Base-by-base conservation (phyloP, 2,797 vertebrate species). In the Macroramphosus scolopax region DNA sequence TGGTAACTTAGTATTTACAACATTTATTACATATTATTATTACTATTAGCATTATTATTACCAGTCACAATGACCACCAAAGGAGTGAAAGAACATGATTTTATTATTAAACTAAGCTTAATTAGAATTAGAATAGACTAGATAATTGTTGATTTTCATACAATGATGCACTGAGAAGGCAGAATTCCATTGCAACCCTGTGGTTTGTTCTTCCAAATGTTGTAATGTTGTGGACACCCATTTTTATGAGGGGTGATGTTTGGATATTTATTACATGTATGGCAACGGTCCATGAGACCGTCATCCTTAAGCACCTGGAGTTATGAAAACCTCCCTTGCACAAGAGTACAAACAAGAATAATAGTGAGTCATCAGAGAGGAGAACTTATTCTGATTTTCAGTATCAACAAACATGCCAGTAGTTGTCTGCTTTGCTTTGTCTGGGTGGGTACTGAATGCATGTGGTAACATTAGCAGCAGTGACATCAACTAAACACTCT, bases 321-420 rank as follows among this genome's bases (percentile, higher is more conserved):
- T 39, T 63, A 59, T 71, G 65, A 82, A 76, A 73, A 69, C 61
- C 56, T 67, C 73, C 68, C 60, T 72, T 57, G 67, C 59, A 63
- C 58, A 57, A 69, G 35, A 49, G 34, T 46, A 72, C 63, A 79
- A 73, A 78, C 48, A 68, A 43, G 55, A 48, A 64, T 41, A 64
- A 71, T 35, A 46, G 25, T 77, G 77, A 84, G 55, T 83, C 82
- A 80, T 41, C 50, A 11, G 6, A 47, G 60, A 6, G 24, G 11
- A 68, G 63, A 51, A 41, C 55, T 51, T 34, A 45, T 54, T 55
- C 53, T 61, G 65, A 63, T 45, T 46, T 52, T 68, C 63, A 64
- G 48, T 30, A 17, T 35, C 51, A 45, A 31, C 39, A 22, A 47
- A 62, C 13, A 10, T 26, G 42, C 45, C 50, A 14, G 29, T 8